Evolutionary conservation across 2,888 invertebrate species (phyloP).

Genomic region (Drosophila picticornis): DNA sequence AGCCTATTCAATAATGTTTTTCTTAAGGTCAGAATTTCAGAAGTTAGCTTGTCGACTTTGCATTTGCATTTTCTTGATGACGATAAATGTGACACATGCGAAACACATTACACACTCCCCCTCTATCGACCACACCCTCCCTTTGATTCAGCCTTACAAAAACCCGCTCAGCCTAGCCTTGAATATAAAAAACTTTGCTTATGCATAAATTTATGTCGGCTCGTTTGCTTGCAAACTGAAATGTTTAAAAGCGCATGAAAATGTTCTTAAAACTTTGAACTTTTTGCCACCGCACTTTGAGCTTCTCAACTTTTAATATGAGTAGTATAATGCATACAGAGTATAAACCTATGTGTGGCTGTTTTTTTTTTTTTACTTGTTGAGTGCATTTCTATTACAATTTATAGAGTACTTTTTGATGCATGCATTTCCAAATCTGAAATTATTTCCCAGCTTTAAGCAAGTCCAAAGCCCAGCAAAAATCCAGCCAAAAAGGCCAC

Average conservation of each 20-base stretch:
- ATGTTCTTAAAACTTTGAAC: slow-evolving; percentile 79
- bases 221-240: slow-evolving; percentile 65
- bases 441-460: slow-evolving; percentile 21
- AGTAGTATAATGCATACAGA: slow-evolving; percentile 1
- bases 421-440: background rate
- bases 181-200: slow-evolving; percentile 66
- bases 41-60: background rate
- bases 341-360: background rate
- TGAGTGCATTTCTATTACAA: slow-evolving; percentile 21
- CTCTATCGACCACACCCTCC: too few relatives aligned
- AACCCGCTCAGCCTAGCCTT: slow-evolving; percentile 29
- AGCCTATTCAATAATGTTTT: background rate
- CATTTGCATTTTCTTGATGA: slow-evolving; percentile 35
- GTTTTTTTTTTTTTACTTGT: slow-evolving; percentile 25
- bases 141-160: background rate
- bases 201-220: slow-evolving; percentile 72
- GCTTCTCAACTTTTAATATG: slow-evolving; percentile 53
- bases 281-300: slow-evolving; percentile 52
- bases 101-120: slow-evolving; percentile 20
- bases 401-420: slow-evolving; percentile 10
- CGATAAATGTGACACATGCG: slow-evolving; percentile 60
- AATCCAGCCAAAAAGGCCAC: slow-evolving; percentile 58
- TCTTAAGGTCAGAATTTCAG: background rate
- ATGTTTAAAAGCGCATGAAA: slow-evolving; percentile 81
- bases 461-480: slow-evolving; percentile 58